Base-by-base conservation (phyloP, 2,113 vertebrate genomes). In the Platycercus adscitus region DNA sequence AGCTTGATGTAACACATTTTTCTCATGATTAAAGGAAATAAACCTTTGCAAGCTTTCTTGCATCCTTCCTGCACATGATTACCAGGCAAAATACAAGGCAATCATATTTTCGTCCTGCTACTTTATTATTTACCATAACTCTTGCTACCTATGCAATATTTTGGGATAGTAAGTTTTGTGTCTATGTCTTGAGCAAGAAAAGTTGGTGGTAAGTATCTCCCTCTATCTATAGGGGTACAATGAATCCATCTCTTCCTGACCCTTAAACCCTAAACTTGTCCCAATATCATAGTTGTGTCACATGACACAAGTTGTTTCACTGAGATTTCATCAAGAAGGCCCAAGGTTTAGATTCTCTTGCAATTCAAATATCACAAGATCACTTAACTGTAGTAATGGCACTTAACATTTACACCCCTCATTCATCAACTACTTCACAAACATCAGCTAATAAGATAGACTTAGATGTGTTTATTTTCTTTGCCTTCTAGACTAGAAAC, bases 401-500 rank as follows among this genome's bases (percentile, higher is more conserved):
- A 79, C 52, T 94, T 90, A 93, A 65, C 44, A 93, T 86, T 91
- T 92, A 69, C 56, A 66, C 25, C 13, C 20, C 58, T 65, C 70
- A 65, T 85, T 92, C 73, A 81, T 49, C 83, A 91, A 19, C 53
- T 79, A 21, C 61, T 91, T 92, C 73, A 69, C 44, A 92, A 85
- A 37, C 58, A 87, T 55, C 66, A 87, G 49, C 58, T 76, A 89
- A 80, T 70, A 95, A 26, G 18, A 73, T 17, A 76, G 83, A 79
- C 8, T 84, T n/a, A 23, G 23, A 83, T 7, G 46, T 78, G 80
- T 84, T 81, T 91, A 44, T 93, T 95, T 93, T 95, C 49, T 72
- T 85, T 78, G 29, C 58, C 66, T 93, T 89, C 68, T 53, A 79
- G 61, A 61, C 73, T 28, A 61, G 95, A 92, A 96, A 93, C 21